These are phyloP conservation scores for Hipposideros larvatus DNA, from an alignment of 2,797 vertebrate genomes.

Conservation along the genomic window DNA sequence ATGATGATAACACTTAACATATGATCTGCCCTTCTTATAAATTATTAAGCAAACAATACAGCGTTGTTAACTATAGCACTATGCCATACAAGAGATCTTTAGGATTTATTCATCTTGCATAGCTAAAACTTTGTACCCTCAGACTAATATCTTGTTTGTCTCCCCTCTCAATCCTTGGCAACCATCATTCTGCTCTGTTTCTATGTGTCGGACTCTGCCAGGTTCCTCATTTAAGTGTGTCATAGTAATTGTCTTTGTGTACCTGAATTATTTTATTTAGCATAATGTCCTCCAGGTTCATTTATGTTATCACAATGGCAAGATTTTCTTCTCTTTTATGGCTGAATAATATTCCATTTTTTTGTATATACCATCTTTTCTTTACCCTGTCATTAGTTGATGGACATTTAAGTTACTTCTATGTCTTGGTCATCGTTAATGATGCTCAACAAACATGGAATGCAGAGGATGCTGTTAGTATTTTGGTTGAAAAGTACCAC, in stretches of 20 bases:
- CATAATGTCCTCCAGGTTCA: neutral
- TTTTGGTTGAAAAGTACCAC: neutral
- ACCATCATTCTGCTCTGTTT: neutral
- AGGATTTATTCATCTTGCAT: neutral
- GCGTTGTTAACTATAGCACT: too few species aligned
- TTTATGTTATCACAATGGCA: neutral
- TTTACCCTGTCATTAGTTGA: neutral
- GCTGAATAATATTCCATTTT: neutral
- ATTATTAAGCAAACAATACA: too few species aligned
- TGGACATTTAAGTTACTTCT: neutral
- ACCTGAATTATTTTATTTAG: neutral
- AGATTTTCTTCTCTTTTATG: neutral
- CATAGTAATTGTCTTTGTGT: neutral
- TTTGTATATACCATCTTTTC: neutral
- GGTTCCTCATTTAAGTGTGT: neutral
- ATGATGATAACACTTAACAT: neutral
- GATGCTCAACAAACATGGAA: neutral
- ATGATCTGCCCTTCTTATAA: too few species aligned
- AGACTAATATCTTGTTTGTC: too few species aligned
- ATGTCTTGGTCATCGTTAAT: neutral
- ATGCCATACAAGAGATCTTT: too few species aligned
- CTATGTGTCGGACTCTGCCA: too few species aligned
- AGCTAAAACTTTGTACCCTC: neutral
- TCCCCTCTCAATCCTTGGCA: rapidly evolving
- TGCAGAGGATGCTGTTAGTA: neutral